Percentiles rank a stretch among this genome's conserved stretches.
phyloP scores from a whole-genome alignment of 35 echinoderm and acorn worm genomes.

The Heliocidaris tuberculata region DNA sequence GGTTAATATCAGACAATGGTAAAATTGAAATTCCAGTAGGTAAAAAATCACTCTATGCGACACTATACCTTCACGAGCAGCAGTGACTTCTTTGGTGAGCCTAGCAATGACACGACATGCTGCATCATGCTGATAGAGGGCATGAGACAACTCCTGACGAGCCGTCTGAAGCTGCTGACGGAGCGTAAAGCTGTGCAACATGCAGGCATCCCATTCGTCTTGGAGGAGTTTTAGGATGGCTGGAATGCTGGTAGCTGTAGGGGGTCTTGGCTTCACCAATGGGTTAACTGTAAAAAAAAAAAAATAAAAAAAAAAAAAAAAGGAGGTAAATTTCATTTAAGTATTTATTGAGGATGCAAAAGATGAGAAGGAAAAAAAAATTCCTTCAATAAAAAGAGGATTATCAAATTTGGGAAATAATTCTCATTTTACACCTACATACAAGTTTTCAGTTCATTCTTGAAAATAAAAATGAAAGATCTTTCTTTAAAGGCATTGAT shows the following conservation, averaged over 20 bases:
- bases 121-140: conserved; percentile 98
- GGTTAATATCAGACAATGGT: neutral
- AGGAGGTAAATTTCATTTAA: neutral
- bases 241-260: conserved; percentile 98
- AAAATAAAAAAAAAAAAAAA: neutral
- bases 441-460: too few species aligned
- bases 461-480: too few species aligned
- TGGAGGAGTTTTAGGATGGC: conserved; percentile 98
- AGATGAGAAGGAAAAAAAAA: neutral
- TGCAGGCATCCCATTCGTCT: conserved; percentile 99
- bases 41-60: too few species aligned
- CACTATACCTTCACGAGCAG: conserved; percentile 93
- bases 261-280: conserved; percentile 91
- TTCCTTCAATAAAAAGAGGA: too few species aligned
- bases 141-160: conserved; percentile 94
- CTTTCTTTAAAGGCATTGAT: too few species aligned
- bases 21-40: too few species aligned
- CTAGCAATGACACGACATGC: conserved; percentile 98
- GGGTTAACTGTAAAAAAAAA: conserved; percentile 68
- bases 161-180: conserved; percentile 98
- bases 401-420: too few species aligned
- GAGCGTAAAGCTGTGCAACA: conserved; percentile 98
- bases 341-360: neutral
- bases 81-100: conserved; percentile 93
- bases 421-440: too few species aligned